Base-by-base conservation (phyloP, 2,888 invertebrate genomes). In the Oscheius sp. region DNA sequence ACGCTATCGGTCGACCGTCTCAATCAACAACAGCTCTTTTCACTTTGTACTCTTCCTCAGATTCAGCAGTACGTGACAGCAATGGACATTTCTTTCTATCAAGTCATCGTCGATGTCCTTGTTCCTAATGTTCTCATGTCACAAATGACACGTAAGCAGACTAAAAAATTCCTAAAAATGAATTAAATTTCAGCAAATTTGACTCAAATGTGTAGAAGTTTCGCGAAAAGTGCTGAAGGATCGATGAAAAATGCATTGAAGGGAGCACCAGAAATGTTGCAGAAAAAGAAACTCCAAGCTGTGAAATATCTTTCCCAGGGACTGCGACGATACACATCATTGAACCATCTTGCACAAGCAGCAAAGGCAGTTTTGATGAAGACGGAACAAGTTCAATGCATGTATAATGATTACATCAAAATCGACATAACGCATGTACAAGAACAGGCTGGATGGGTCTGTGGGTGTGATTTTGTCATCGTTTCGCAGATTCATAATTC, bases 341-440 rank as follows among this genome's bases (percentile, higher is more conserved):
- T 98, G 72, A 97, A 97, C 89, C 97, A 97, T 88, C 90, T 97
- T 84, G 96, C 97, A 72, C 92, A 93, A 88, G 94, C 95, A 56
- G 96, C 96, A 5, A 90, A 96, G 63, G 95, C 95, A 62, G 96
- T 97, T 67, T 90, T 97, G 77, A 93, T 94, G 88, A 97, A 96
- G 88, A 91, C 92, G 78, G 91, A 92, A 79, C 95, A 96, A 89
- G 95, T 96, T 85, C 91, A 92, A 80, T 94, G 96, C 90, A 98
- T 98, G 97, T 89, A 95, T 73, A 91, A 93, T 26, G 97, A 98
- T 89, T 90, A 98, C 80, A 95, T 94, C 89, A 92, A 68, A 78
- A 95, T 98, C 45, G 97, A 98, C 89, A 96, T 98, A 89, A 92
- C 94, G 86, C 95, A 95, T 89, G 95, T 98, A 14, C 94, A 88